phyloP scores from a whole-genome alignment of 2,113 vertebrate genomes.

The Entelurus aequoreus region DNA sequence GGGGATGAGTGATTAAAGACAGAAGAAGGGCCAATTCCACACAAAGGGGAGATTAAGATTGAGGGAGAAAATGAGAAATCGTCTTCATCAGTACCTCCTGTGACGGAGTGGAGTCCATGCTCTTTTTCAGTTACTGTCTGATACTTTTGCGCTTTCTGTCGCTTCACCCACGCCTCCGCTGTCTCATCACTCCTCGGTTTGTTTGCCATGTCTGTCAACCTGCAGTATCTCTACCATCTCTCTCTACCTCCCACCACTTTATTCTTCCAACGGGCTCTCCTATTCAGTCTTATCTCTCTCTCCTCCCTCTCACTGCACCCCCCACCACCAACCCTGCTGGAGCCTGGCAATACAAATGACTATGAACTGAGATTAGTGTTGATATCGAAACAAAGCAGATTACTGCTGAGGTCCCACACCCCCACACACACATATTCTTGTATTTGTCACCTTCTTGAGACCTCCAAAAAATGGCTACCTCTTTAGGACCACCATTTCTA shows the following conservation, averaged over 20 bases:
- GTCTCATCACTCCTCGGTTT: conserved; percentile 5
- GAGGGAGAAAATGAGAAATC: background rate
- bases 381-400: conserved; percentile 41
- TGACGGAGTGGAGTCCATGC: background rate
- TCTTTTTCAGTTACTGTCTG: background rate
- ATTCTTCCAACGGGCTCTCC: conserved; percentile 1
- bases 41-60: background rate
- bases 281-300: background rate
- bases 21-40: background rate
- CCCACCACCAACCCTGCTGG: conserved; percentile 8
- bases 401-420: conserved; percentile 16
- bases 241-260: conserved; percentile 9
- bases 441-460: too few relatives aligned
- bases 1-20: conserved; percentile 4
- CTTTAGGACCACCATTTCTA: too few relatives aligned
- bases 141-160: background rate
- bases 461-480: too few relatives aligned
- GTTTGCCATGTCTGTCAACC: conserved; percentile 14
- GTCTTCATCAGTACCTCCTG: conserved; percentile 3
- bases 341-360: conserved; percentile 28
- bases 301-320: conserved; percentile 6
- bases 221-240: conserved; percentile 19
- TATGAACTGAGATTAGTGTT: conserved; percentile 43
- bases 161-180: background rate
- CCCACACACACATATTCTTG: background rate